Evolutionary conservation across 2,113 vertebrate genomes (phyloP), one percentile per base, ranked within the genome.

Genomic region (Tetraodon nigroviridis): DNA sequence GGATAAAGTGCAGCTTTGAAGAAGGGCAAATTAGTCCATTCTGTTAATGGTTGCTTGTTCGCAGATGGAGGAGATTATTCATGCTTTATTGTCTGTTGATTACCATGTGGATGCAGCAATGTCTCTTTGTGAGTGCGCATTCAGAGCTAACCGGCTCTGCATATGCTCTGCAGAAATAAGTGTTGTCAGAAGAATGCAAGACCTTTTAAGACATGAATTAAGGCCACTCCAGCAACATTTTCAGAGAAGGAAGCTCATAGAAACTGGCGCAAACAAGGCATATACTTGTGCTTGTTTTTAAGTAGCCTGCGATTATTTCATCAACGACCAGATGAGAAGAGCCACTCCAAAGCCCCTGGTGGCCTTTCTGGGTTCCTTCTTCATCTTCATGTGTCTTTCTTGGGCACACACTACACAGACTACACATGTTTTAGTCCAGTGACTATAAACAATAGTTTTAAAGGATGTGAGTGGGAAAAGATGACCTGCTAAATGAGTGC

Each of bases 21-120:
- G 21, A 57, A 58, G 49, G 49, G 70, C 84, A 58, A 69, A 61
- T 60, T 51, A 72, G 68, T 71, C 65, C 67, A 37, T 6, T 63
- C 61, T 54, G 74, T 75, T 78, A 87, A 89, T 70, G 85, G 75
- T 64, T 62, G 50, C 84, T 84, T 86, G 78, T 75, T 82, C 61
- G 65, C 59, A 24, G 44, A n/a, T 52, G 58, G 61, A 65, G 60
- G 80, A 70, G 83, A 80, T 77, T 62, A 61, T 75, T 86, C 78
- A 78, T 82, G 44, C 48, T 20, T 84, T 76, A 82, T 77, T n/a
- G 75, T 84, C 64, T 83, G 54, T 71, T 55, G 76, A 24, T 85
- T 85, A 76, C 71, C 52, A 81, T 77, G 73, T 65, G 76, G 83
- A 88, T 67, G 70, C 59, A 68, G 61, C 84, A 81, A 85, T 76